Conservation (phyloP, 2,888 invertebrate species). For the Agonopterix alstromeriana region DNA sequence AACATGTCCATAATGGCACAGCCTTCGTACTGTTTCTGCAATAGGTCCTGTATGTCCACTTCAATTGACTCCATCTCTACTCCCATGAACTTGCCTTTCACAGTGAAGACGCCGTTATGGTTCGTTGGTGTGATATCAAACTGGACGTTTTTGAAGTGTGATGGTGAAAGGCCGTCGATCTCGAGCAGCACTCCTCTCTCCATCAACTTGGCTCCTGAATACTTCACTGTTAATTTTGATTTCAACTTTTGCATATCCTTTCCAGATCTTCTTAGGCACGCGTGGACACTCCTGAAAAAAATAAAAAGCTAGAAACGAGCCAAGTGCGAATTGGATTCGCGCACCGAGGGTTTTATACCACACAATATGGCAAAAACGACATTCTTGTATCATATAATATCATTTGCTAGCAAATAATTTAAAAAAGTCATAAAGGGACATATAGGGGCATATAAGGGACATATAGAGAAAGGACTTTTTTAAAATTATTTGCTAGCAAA, state of each 20-base stretch:
- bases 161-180: conserved; percentile 80
- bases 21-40: conserved; percentile 87
- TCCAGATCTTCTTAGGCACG: conserved; percentile 62
- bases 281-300: conserved; percentile 73
- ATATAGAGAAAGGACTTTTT: too few relatives aligned
- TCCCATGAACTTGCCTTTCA: conserved; percentile 86
- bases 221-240: conserved; percentile 78
- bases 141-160: conserved; percentile 84
- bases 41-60: conserved; percentile 82
- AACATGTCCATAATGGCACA: conserved; percentile 86
- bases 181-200: conserved; percentile 84
- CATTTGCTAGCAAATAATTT: too few relatives aligned
- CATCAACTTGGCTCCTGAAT: conserved; percentile 81
- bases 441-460: too few relatives aligned
- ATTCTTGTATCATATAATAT: too few relatives aligned
- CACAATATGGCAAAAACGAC: too few relatives aligned
- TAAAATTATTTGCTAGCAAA: too few relatives aligned
- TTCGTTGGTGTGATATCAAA: conserved; percentile 84
- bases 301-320: background rate
- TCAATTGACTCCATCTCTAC: conserved; percentile 85
- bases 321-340: too few relatives aligned
- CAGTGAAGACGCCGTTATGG: conserved; percentile 80
- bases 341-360: too few relatives aligned
- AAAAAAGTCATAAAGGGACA: too few relatives aligned
- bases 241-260: conserved; percentile 70